Evolutionary conservation across 2,797 vertebrate species (phyloP).

Genomic region (Knipowitschia caucasica): DNA sequence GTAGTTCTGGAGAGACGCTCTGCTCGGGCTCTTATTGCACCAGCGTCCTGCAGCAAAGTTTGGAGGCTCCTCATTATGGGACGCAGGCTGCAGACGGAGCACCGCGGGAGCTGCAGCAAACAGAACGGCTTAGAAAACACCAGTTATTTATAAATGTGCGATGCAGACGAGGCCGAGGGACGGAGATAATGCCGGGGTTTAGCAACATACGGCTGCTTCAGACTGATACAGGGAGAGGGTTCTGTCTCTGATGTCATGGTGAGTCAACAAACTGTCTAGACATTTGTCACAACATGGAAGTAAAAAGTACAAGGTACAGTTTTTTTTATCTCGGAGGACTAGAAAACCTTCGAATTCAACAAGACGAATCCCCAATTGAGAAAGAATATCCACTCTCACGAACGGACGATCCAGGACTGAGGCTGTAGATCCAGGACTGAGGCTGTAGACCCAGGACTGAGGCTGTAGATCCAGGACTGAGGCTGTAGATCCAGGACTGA

Average conservation of each 20-base stretch:
- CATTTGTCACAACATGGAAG: background rate
- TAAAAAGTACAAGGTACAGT: background rate
- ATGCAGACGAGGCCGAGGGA: conserved; percentile 12
- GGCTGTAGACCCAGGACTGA: no score
- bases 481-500: no score
- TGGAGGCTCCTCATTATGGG: conserved; percentile 65
- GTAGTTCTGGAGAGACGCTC: conserved; percentile 60
- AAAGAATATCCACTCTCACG: no score
- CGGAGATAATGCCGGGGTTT: conserved; percentile 17
- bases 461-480: no score
- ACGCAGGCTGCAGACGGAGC: conserved; percentile 58
- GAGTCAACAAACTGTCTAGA: conserved; percentile 3
- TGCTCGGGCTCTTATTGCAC: conserved; percentile 46
- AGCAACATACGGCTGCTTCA: conserved; percentile 29
- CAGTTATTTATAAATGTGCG: conserved; percentile 50
- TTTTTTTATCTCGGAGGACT: no score
- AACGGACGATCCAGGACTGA: no score
- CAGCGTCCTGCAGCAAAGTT: conserved; percentile 45
- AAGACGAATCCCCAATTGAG: no score
- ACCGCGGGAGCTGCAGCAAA: conserved; percentile 44
- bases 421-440: no score
- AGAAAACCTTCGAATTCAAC: no score
- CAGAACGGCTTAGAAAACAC: conserved; percentile 6
- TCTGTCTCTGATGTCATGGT: conserved; percentile 8
- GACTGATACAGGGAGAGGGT: background rate